Percentiles rank a stretch among this genome's conserved stretches.
These are phyloP conservation scores for Onychostoma macrolepis DNA, from an alignment of 2,113 vertebrate genomes.

Conservation along the genomic window DNA sequence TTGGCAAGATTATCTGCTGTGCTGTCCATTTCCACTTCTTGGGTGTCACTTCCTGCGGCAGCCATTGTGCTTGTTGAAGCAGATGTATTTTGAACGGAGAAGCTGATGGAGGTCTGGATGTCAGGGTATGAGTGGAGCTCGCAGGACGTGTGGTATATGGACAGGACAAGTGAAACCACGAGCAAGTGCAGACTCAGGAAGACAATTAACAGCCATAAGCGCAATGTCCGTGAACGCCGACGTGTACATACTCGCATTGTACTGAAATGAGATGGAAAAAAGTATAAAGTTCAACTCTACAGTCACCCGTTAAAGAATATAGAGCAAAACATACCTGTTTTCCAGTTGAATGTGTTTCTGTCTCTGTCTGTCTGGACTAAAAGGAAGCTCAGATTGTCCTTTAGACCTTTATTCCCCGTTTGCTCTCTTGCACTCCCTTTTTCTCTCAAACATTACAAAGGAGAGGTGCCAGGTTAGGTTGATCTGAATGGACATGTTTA, in stretches of 20 bases:
- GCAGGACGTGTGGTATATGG: constrained; percentile 53
- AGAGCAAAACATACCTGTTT: neutral
- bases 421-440: neutral
- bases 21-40: neutral
- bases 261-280: constrained; percentile 26
- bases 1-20: constrained; percentile 64
- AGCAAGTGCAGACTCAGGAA: constrained; percentile 74
- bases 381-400: constrained; percentile 25
- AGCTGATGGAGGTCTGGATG: constrained; percentile 21
- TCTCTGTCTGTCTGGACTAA: constrained; percentile 41
- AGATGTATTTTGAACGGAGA: constrained; percentile 3
- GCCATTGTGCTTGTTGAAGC: neutral
- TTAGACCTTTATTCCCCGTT: constrained; percentile 46
- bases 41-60: neutral
- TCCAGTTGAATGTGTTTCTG: constrained; percentile 56
- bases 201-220: constrained; percentile 72
- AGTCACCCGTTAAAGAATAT: neutral
- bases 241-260: constrained; percentile 64
- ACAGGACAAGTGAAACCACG: constrained; percentile 67
- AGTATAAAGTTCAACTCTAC: neutral
- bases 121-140: constrained; percentile 41
- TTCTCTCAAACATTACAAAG: constrained; percentile 13
- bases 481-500: constrained; percentile 66
- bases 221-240: constrained; percentile 72
- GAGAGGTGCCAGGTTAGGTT: constrained; percentile 70